These are phyloP conservation scores for Chiloscyllium plagiosum DNA, from an alignment of 2,113 vertebrate genomes.

Conservation along the genomic window DNA sequence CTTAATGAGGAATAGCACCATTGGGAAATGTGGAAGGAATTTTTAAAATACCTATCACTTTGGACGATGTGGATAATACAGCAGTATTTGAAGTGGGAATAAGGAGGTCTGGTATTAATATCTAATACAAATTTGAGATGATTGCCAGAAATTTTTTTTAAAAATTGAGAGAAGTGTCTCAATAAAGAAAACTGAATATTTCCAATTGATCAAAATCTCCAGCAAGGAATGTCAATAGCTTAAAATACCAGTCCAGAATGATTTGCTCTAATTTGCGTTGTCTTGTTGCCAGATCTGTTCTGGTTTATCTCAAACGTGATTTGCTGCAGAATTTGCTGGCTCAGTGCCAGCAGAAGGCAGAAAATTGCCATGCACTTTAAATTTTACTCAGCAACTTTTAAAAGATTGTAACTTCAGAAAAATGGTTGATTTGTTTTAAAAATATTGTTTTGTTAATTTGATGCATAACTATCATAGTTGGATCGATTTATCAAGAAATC, in stretches of 20 bases:
- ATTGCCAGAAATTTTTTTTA: background rate
- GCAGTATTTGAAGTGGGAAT: background rate
- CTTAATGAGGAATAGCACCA: background rate
- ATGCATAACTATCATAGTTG: background rate
- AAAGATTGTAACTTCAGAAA: background rate
- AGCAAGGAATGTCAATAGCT: background rate
- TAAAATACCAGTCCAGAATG: background rate
- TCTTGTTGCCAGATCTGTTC: background rate
- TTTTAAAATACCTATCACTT: background rate
- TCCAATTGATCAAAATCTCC: background rate
- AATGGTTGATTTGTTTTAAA: background rate
- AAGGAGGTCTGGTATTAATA: background rate
- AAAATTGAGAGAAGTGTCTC: background rate
- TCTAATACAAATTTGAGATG: background rate
- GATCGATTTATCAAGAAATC: too few species aligned
- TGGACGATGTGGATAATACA: background rate
- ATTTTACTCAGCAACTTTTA: background rate
- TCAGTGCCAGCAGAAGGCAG: conserved; percentile 6
- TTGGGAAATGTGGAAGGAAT: background rate
- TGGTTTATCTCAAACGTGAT: background rate
- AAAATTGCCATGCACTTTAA: background rate
- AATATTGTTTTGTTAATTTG: too few species aligned
- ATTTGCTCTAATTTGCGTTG: background rate
- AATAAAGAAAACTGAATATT: background rate
- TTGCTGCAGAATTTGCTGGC: conserved; percentile 17